These are phyloP conservation scores for Oplegnathus fasciatus DNA, from an alignment of 2,113 vertebrate genomes.

Conservation along the genomic window DNA sequence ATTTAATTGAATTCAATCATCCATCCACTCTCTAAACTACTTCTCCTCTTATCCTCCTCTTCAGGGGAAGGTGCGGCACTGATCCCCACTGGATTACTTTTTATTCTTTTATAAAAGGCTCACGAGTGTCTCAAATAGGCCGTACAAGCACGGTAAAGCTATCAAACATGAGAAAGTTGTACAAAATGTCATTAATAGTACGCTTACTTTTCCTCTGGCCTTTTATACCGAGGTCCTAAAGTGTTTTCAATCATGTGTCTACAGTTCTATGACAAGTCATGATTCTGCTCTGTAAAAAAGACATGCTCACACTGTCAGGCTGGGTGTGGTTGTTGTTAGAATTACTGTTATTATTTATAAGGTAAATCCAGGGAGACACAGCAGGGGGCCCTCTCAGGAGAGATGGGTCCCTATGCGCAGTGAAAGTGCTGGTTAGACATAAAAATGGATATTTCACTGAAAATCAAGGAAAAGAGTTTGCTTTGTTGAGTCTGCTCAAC, in stretches of 20 bases:
- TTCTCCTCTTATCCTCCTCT: conserved; percentile 24
- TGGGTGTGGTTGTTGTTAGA: not conserved
- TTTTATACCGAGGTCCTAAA: not conserved
- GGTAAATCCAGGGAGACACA: not conserved
- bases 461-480: not conserved
- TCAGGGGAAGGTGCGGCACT: conserved; percentile 7
- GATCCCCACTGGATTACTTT: conserved; percentile 48
- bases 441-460: not conserved
- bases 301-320: not conserved
- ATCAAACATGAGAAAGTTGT: not conserved
- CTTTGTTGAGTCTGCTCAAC: too few relatives aligned
- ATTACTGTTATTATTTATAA: conserved; percentile 13
- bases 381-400: not conserved
- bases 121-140: not conserved
- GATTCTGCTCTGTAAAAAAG: not conserved
- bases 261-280: not conserved
- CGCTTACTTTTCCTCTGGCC: not conserved
- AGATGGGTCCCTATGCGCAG: not conserved
- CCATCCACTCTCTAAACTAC: conserved; percentile 15
- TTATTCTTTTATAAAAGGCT: conserved; percentile 3
- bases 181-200: not conserved
- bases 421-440: not conserved
- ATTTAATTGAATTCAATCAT: conserved; percentile 24
- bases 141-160: not conserved
- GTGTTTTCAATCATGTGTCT: not conserved